These are phyloP conservation scores for Phrynosoma blainvillii DNA, from an alignment of 2,113 vertebrate species.

Conservation along the genomic window DNA sequence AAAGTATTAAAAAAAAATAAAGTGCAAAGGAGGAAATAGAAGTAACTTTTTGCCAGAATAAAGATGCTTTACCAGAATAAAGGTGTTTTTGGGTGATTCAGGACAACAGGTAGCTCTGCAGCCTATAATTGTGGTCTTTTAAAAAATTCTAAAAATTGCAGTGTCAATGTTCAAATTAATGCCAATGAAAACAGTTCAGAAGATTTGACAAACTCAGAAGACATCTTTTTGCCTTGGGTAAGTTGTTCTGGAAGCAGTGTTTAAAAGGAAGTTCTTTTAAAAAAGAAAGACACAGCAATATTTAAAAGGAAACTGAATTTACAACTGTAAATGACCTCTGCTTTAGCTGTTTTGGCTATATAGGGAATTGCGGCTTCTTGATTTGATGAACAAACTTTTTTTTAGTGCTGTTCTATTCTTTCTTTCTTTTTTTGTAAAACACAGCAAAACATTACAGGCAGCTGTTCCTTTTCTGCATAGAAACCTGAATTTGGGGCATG, in stretches of 20 bases:
- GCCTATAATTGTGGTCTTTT: neutral
- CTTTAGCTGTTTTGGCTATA: neutral
- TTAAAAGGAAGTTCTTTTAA: no score
- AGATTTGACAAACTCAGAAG: neutral
- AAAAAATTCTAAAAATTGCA: neutral
- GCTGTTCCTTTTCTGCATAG: neutral
- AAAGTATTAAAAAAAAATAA: no score
- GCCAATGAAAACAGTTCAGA: neutral
- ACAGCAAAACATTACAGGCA: neutral
- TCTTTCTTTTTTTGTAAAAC: neutral
- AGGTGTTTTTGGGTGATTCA: neutral
- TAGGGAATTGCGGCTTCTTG: neutral
- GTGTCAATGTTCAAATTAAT: neutral
- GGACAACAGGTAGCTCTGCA: neutral
- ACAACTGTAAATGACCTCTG: neutral
- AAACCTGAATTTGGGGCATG: neutral
- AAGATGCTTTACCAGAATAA: neutral
- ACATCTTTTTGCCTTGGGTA: neutral
- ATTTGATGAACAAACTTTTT: neutral
- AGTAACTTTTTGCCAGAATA: accelerated
- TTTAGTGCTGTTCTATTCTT: neutral
- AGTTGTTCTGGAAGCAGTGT: neutral
- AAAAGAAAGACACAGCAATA: neutral
- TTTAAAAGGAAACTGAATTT: neutral
- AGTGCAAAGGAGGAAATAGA: neutral